Evolutionary conservation across 2,888 invertebrate genomes (phyloP), one percentile per base, ranked within the genome.

Genomic region (Diadegma fenestrale): DNA sequence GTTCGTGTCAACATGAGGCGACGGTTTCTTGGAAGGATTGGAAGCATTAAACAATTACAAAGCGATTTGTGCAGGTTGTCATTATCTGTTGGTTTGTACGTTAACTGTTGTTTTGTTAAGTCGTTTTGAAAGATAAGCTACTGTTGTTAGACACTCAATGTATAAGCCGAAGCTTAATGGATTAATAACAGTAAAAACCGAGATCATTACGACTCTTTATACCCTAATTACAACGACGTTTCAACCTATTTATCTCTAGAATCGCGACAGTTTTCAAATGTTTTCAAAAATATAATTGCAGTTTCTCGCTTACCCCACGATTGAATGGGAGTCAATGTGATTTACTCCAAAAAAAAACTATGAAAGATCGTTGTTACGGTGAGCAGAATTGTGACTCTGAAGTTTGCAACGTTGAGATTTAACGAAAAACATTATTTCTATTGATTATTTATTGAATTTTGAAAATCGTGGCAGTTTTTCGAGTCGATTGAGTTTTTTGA

Each of bases 161-260:
- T n/a, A 19, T 64, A 64, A 58, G 12, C 37, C 10, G 1, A n/a
- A n/a, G 7, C n/a, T 64, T n/a, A 64, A 64, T 17, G 37, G 63
- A 64, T 64, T 64, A 64, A 64, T 37, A 37, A n/a, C 37, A 37
- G 33, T n/a, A 64, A 64, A 33, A 64, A 64, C 30, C n/a, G 33
- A 17, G 30, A 37, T 64, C 33, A 37, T 64, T 64, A 58, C 12
- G 14, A 26, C 58, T 26, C n/a, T 58, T 58, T 58, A 26, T 58
- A 26, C 26, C 14, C 26, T 14, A 58, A 58, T 58, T 26, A 58
- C n/a, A n/a, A 14, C 58, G 26, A 14, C 14, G 14, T 58, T 58
- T 6, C 14, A 26, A 58, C 12, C 26, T 14, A 14, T 14, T 6
- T 26, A 58, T 26, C n/a, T 14, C 14, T 14, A 14, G 5, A 22